Percentiles rank a stretch among this genome's conserved stretches.
Evolutionary conservation across 2,888 invertebrate species (phyloP).

Genomic region (Nemotelus nigrinus): DNA sequence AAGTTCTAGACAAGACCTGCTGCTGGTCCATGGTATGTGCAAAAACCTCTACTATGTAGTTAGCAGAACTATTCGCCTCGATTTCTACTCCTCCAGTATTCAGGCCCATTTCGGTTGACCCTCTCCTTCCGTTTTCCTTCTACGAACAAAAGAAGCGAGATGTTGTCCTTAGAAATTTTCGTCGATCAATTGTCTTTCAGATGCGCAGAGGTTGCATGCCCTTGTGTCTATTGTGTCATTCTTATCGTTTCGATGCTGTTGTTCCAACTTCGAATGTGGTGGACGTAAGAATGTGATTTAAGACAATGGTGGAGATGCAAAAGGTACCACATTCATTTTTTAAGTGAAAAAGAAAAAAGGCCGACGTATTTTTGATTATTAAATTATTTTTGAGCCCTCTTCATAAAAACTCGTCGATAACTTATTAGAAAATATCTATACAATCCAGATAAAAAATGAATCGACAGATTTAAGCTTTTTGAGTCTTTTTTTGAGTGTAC

Average conservation of each 20-base stretch:
- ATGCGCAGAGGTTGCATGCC: slow-evolving; percentile 38
- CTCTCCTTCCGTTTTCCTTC: slow-evolving; percentile 8
- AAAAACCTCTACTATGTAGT: no score
- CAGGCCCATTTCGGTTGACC: slow-evolving; percentile 33
- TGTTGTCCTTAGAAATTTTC: slow-evolving; percentile 49
- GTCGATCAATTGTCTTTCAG: slow-evolving; percentile 50
- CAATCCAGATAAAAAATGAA: no score
- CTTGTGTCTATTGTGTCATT: slow-evolving; percentile 30
- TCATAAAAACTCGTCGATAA: no score
- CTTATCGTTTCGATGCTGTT: slow-evolving; percentile 28
- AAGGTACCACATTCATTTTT: no score
- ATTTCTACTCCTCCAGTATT: not conserved
- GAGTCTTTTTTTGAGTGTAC: no score
- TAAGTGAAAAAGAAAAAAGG: no score
- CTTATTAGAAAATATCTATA: no score
- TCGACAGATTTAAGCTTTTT: no score
- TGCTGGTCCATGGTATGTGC: no score
- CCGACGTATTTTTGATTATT: no score
- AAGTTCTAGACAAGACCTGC: not conserved
- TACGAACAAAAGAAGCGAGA: not conserved
- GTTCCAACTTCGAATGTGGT: not conserved
- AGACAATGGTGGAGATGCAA: not conserved
- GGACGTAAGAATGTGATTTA: not conserved
- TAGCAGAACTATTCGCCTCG: not conserved
- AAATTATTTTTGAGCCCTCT: no score